Conservation (phyloP, 2,888 invertebrate species). For the Caenorhabditis sp. region DNA sequence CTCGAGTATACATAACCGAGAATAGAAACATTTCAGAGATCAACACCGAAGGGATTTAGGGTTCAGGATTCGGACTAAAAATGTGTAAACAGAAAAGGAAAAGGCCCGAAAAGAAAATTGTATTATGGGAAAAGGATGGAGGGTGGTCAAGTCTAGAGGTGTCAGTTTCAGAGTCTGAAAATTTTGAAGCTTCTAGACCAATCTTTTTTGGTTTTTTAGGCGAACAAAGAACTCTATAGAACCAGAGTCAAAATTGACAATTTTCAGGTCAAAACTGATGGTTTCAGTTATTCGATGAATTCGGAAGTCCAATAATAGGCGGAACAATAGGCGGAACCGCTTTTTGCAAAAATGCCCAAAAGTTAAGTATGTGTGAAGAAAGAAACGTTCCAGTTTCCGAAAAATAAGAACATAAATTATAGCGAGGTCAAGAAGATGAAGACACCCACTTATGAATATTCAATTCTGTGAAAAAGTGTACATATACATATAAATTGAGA, state of each 20-base stretch:
- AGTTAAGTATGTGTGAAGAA: not conserved
- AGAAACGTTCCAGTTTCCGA: not conserved
- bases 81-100: not conserved
- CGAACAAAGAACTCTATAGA: too few relatives aligned
- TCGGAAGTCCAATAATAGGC: too few relatives aligned
- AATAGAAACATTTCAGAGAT: slow-evolving; percentile 7
- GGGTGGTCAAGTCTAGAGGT: too few relatives aligned
- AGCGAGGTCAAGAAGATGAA: not conserved
- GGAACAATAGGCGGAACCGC: too few relatives aligned
- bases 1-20: not conserved
- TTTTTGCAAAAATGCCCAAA: not conserved
- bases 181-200: too few relatives aligned
- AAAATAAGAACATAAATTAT: slow-evolving; percentile 22
- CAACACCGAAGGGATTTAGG: not conserved
- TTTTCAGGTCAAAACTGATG: too few relatives aligned
- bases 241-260: too few relatives aligned
- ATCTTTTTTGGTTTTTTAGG: too few relatives aligned
- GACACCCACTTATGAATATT: slow-evolving; percentile 37
- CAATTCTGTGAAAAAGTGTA: slow-evolving; percentile 23
- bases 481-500: slow-evolving; percentile 47
- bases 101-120: not conserved
- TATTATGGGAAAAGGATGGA: too few relatives aligned
- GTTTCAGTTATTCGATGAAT: too few relatives aligned
- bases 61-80: not conserved
- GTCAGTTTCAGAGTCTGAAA: too few relatives aligned